A percentile compares a stretch with the other conserved stretches of the same genome.
phyloP scores from a whole-genome alignment of 2,888 invertebrate species.

The Caradrina clavipalpis region DNA sequence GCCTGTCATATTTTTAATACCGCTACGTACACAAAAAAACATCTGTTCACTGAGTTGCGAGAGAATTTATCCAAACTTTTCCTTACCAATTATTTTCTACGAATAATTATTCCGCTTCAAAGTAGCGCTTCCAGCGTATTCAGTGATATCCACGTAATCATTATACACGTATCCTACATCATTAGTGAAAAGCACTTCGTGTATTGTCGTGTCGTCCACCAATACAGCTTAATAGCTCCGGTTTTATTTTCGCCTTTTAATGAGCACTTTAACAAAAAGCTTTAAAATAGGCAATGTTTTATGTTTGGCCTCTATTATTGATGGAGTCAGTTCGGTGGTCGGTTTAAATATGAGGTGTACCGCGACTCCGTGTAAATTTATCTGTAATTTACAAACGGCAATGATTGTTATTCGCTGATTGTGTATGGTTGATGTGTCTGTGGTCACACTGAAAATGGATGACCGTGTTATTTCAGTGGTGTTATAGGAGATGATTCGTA shows the following conservation, averaged over 20 bases:
- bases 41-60: background rate
- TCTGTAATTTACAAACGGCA: constrained; percentile 50
- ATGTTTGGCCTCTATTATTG: constrained; percentile 40
- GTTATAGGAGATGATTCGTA: constrained; percentile 30
- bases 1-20: background rate
- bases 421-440: constrained; percentile 40
- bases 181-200: constrained; percentile 78
- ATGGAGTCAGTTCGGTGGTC: no score
- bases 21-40: background rate
- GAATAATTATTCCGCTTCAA: constrained; percentile 24
- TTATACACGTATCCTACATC: constrained; percentile 69
- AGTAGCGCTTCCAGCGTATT: constrained; percentile 46
- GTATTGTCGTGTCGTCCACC: constrained; percentile 72
- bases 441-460: constrained; percentile 34
- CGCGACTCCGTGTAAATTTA: constrained; percentile 46
- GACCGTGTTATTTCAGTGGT: constrained; percentile 38
- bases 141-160: constrained; percentile 60
- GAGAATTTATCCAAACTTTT: background rate
- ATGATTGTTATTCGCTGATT: constrained; percentile 49
- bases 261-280: constrained; percentile 80
- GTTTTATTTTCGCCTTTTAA: constrained; percentile 78
- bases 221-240: constrained; percentile 72
- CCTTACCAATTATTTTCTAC: background rate
- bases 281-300: constrained; percentile 64
- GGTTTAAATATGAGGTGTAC: constrained; percentile 49